Base-by-base conservation (phyloP, 1,140 invertebrate species). In the Drosophila ambigua region DNA sequence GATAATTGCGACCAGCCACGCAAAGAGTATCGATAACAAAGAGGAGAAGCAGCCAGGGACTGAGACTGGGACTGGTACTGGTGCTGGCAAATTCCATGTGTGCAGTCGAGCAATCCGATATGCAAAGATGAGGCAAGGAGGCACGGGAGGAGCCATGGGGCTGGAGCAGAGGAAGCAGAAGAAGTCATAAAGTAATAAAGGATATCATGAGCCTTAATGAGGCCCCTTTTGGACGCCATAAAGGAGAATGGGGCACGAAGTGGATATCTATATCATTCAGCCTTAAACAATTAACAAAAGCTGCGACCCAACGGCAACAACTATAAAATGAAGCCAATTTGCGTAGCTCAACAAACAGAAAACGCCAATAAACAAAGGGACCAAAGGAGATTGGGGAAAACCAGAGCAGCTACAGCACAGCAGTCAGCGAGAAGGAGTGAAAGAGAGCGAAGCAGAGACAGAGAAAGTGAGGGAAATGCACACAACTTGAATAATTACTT, bases 401-500 rank as follows among this genome's bases (percentile, higher is more conserved):
- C 16, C 7, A 48, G 28, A 54, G 15, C 15, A 28, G 50, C n/a
- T 28, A 20, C 31, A 24, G 48, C 39, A 43, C 41, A 43, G 24
- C 41, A 46, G 44, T 26, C 50, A 63, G 44, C 9, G 28, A 7
- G 31, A 39, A n/a, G n/a, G n/a, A n/a, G n/a, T n/a, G 39, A 49
- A 13, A 44, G 49, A 60, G 35, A 24, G 61, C 28, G 20, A n/a
- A 4, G n/a, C n/a, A 45, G 44, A 59, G 45, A 31, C 5, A 4
- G 63, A 39, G 57, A 66, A n/a, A 35, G 26, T 50, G 24, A 45
- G 49, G 53, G 62, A 61, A 69, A 57, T 61, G 73, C 53, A 75
- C 62, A 76, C 79, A 85, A 87, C 62, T 87, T 78, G 82, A 87
- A 85, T 87, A 85, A 85, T 85, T 85, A 85, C 81, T 85, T 87